phyloP scores from a whole-genome alignment of 2,113 vertebrate genomes.

The Corydoras sp. region DNA sequence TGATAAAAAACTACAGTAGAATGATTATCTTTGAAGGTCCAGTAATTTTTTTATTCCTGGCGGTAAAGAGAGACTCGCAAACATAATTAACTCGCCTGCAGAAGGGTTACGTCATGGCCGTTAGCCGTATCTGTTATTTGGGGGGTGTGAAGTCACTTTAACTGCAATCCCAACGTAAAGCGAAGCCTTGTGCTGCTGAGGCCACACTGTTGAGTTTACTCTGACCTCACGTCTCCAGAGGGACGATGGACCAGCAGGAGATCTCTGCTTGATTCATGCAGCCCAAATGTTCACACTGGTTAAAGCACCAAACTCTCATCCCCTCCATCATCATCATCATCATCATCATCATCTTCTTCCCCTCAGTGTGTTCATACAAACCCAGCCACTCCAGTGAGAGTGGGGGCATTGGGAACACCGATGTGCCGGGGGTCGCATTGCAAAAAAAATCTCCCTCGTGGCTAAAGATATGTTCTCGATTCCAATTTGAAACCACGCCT shows the following conservation, averaged over 20 bases:
- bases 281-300: conserved; percentile 37
- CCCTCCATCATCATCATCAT: neutral
- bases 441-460: neutral
- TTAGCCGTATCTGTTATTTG: neutral
- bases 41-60: neutral
- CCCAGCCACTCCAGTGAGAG: neutral
- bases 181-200: neutral
- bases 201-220: conserved; percentile 15
- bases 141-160: conserved; percentile 12
- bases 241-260: neutral
- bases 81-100: conserved; percentile 15
- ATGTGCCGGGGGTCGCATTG: neutral
- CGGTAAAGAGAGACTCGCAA: conserved; percentile 2
- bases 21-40: neutral
- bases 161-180: conserved; percentile 17
- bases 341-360: neutral
- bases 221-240: conserved; percentile 17
- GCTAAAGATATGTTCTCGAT: neutral
- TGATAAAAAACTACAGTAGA: neutral
- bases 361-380: conserved; percentile 13
- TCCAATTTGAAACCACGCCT: neutral
- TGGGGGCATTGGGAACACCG: neutral
- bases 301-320: conserved; percentile 16
- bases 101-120: neutral
- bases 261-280: conserved; percentile 2